Percentiles rank a stretch among this genome's conserved stretches.
Evolutionary conservation across 2,113 vertebrate species (phyloP).

Genomic region (Carassius auratus): DNA sequence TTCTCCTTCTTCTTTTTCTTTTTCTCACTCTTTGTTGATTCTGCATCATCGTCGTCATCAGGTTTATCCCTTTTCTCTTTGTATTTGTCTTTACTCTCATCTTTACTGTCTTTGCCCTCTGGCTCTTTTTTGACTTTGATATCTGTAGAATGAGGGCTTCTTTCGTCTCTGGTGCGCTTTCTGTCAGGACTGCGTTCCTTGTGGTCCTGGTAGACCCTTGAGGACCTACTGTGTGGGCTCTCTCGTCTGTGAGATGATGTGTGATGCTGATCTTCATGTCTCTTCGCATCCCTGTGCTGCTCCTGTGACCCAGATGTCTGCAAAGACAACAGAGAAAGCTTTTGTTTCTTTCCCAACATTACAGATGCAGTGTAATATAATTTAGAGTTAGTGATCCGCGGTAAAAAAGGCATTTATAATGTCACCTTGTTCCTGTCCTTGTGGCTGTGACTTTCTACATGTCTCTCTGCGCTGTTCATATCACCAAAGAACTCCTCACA

Average conservation of each 20-base stretch:
- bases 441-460: slow-evolving; percentile 77
- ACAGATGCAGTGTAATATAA: neutral
- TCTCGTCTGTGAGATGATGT: neutral
- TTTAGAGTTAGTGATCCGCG: neutral
- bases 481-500: slow-evolving; percentile 94
- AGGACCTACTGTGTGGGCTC: neutral
- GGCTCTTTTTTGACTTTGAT: neutral
- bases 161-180: slow-evolving; percentile 19
- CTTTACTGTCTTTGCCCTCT: neutral
- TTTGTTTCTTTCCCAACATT: neutral
- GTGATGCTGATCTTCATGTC: neutral
- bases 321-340: neutral
- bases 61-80: neutral
- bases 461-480: slow-evolving; percentile 83
- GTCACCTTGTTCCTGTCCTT: slow-evolving; percentile 82
- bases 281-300: slow-evolving; percentile 12
- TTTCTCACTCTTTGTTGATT: slow-evolving; percentile 47
- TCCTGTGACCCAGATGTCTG: slow-evolving; percentile 13
- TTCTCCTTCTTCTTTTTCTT: slow-evolving; percentile 52
- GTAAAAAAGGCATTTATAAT: neutral
- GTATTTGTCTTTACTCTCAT: slow-evolving; percentile 20
- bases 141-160: neutral
- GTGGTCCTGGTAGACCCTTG: neutral
- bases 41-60: neutral
- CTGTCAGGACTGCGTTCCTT: slow-evolving; percentile 23